Conservation (phyloP, 2,113 vertebrate genomes). For the Passerina amoena region DNA sequence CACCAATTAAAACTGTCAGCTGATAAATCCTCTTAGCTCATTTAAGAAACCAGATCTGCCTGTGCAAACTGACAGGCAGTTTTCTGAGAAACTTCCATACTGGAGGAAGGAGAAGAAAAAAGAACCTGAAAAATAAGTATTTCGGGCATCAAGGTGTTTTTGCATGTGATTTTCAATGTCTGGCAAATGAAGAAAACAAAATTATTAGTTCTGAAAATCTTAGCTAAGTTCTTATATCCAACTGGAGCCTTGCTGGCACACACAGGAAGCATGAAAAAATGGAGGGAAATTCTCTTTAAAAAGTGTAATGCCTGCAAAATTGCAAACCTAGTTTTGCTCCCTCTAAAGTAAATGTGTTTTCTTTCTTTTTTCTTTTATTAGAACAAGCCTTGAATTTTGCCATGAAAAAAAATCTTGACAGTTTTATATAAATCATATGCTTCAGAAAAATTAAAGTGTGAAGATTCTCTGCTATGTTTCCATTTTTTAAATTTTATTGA, state of each 20-base stretch:
- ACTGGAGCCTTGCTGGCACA: background rate
- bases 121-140: fast-evolving
- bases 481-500: background rate
- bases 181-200: background rate
- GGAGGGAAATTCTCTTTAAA: background rate
- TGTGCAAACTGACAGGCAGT: background rate
- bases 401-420: background rate
- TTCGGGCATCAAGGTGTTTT: background rate
- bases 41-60: background rate
- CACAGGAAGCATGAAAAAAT: background rate
- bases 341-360: background rate
- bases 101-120: background rate
- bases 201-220: background rate
- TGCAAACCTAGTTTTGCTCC: background rate
- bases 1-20: background rate
- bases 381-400: background rate
- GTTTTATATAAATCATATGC: background rate
- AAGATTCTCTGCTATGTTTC: background rate
- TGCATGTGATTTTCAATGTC: background rate
- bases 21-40: background rate
- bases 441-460: background rate
- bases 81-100: background rate
- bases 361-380: background rate
- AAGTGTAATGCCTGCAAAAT: background rate
- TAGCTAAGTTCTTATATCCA: background rate